Evolutionary conservation across 1,140 invertebrate genomes (phyloP).

Genomic region (Dreissena polymorpha): DNA sequence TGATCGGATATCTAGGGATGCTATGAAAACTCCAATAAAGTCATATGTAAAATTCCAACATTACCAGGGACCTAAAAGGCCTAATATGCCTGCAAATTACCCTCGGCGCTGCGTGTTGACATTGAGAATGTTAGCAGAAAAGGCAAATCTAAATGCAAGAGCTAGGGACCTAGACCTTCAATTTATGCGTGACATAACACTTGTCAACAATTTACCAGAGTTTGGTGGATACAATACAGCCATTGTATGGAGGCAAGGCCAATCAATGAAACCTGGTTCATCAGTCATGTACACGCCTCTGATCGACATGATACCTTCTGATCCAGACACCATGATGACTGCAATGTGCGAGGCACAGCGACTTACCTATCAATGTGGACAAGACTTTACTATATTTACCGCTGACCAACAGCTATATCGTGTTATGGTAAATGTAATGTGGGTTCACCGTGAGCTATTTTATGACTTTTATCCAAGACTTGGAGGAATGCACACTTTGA

Average conservation of each 20-base stretch:
- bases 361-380: too few relatives aligned
- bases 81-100: slow-evolving; percentile 29
- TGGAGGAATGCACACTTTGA: slow-evolving; percentile 63
- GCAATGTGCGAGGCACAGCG: too few relatives aligned
- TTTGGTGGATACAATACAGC: slow-evolving; percentile 41
- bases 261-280: slow-evolving; percentile 19
- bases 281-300: slow-evolving; percentile 55
- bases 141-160: slow-evolving; percentile 17
- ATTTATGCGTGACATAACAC: slow-evolving; percentile 28
- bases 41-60: too few relatives aligned
- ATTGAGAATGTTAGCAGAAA: slow-evolving; percentile 24
- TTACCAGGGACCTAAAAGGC: slow-evolving; percentile 50
- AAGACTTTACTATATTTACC: slow-evolving; percentile 45
- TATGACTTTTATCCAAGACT: too few relatives aligned
- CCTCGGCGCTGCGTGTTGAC: slow-evolving; percentile 13
- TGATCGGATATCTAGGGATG: too few relatives aligned
- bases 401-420: too few relatives aligned
- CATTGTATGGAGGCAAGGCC: slow-evolving; percentile 1
- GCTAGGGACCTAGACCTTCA: slow-evolving; percentile 37
- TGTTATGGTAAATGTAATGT: too few relatives aligned
- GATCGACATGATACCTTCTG: slow-evolving; percentile 56
- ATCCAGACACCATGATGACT: slow-evolving; percentile 59
- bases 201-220: slow-evolving; percentile 26
- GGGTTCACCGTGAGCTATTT: too few relatives aligned
- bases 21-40: too few relatives aligned